Evolutionary conservation across 1,140 invertebrate genomes (phyloP).

Genomic region (Magallana angulata): DNA sequence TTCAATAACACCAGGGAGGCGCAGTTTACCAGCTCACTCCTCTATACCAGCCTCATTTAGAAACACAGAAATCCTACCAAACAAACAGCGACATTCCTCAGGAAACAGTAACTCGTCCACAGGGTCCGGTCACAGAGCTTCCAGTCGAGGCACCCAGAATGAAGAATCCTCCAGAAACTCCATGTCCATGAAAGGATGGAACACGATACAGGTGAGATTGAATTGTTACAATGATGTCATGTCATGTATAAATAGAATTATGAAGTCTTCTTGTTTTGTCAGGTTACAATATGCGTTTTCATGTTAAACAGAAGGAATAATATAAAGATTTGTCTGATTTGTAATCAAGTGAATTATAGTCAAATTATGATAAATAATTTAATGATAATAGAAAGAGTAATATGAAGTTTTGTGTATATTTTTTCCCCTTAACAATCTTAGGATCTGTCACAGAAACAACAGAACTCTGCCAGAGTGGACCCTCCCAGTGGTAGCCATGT

Average conservation of each 20-base stretch:
- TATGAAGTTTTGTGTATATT: not conserved
- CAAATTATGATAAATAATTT: too few species aligned
- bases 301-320: too few species aligned
- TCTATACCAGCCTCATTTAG: conserved; percentile 1
- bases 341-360: too few species aligned
- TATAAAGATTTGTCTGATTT: too few species aligned
- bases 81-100: conserved; percentile 20
- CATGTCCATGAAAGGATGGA: conserved; percentile 23
- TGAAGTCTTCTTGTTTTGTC: too few species aligned
- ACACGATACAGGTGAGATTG: not conserved
- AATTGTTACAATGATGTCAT: not conserved
- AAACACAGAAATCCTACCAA: conserved; percentile 24
- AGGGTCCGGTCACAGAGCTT: not conserved
- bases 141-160: conserved; percentile 21
- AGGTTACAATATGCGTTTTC: too few species aligned
- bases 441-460: conserved; percentile 44
- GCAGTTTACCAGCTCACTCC: not conserved
- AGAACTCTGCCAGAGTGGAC: conserved; percentile 14
- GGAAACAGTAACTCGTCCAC: conserved; percentile 1
- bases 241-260: too few species aligned
- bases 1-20: not conserved
- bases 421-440: not conserved
- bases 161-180: not conserved
- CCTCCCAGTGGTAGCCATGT: conserved; percentile 24
- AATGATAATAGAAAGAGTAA: too few species aligned